phyloP scores from a whole-genome alignment of 2,888 invertebrate genomes.

The Leptinotarsa tumamoca region DNA sequence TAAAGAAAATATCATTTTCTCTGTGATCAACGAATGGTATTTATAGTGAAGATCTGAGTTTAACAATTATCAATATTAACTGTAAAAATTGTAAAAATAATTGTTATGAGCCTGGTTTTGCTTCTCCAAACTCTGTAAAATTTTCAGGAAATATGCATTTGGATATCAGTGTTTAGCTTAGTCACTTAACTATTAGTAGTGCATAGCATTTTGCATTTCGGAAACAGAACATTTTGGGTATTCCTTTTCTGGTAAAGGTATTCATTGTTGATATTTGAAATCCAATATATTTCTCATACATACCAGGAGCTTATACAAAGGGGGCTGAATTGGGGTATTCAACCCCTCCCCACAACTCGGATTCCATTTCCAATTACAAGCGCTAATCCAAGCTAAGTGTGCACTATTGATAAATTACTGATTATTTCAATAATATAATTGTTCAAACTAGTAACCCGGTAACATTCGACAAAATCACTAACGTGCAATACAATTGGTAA shows the following conservation, averaged over 20 bases:
- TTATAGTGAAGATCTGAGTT: no score
- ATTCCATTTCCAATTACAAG: no score
- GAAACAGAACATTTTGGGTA: conserved; percentile 48
- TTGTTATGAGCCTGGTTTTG: conserved; percentile 19
- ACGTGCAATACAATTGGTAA: no score
- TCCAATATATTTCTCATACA: not conserved
- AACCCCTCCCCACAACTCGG: no score
- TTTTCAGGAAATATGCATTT: conserved; percentile 3
- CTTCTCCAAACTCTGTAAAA: not conserved
- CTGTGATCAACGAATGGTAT: not conserved
- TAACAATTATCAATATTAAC: not conserved
- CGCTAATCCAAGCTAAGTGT: no score
- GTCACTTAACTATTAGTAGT: conserved; percentile 54
- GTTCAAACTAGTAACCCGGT: no score
- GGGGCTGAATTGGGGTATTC: no score
- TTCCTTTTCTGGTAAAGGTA: conserved; percentile 10
- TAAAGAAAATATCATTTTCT: not conserved
- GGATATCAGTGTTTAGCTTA: conserved; percentile 27
- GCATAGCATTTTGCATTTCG: conserved; percentile 53
- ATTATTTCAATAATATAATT: no score
- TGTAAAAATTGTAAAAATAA: conserved; percentile 13
- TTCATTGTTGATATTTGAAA: not conserved
- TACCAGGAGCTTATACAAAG: no score
- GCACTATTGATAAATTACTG: no score
- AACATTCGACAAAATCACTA: no score